Base-by-base conservation (phyloP, 2,113 vertebrate genomes). In the Dinomys branickii region DNA sequence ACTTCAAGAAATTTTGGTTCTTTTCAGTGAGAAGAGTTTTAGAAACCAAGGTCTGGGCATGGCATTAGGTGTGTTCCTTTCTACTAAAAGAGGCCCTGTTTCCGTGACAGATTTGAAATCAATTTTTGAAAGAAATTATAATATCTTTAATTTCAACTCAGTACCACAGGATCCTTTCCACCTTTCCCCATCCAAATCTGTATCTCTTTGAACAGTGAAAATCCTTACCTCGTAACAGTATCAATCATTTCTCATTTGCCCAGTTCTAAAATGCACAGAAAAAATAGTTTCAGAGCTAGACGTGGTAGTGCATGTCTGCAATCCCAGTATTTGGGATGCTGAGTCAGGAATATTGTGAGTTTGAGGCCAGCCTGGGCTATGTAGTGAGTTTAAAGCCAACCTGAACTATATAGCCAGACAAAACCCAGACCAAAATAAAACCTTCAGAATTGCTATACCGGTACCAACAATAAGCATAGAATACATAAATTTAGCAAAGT, bases 1-100 rank as follows among this genome's bases (percentile, higher is more conserved):
- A 71, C 47, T 93, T 93, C 17, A 93, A 59, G 14, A 78, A 93
- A 4, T n/a, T 54, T 78, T 92, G 33, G 19, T 54, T 81, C n/a
- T n/a, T 92, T 90, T 82, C 26, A 81, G n/a, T 44, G 47, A 92
- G 13, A 95, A 73, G 38, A 78, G 7, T 69, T 86, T 83, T 88
- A 92, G 50, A 92, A 88, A 87, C 9, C 35, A 86, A 91, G 14
- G 4, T 26, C 82, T 91, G 26, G 38, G 26, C 6, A 35, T 35
- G 30, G 63, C 5, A 52, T 20, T 52, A 61, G 24, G 24, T 65
- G 19, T 65, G n/a, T 30, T 56, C 56, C 30, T 14, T 88, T 54
- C 16, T 71, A 78, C 38, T n/a, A 80, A 38, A 38, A 81, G 8
- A 9, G 13, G 47, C 20, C 44, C 7, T 56, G 28, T 56, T 88